A percentile compares a stretch with the other conserved stretches of the same genome.
phyloP scores from a whole-genome alignment of 2,113 vertebrate genomes.

The Sakesphorus luctuosus region DNA sequence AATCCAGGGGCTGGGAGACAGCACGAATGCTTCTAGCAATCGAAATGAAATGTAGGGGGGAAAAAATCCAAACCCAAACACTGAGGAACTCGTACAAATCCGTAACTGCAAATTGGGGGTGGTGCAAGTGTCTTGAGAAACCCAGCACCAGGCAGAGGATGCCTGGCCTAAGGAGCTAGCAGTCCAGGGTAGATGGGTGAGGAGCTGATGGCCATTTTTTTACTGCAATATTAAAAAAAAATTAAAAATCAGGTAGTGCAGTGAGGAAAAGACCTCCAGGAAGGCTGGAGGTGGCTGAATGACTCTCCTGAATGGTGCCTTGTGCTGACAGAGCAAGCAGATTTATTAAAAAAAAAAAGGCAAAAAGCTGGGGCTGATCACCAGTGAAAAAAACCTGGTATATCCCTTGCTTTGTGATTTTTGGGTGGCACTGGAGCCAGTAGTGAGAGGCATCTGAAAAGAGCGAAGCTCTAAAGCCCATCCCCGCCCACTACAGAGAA shows the following conservation, averaged over 20 bases:
- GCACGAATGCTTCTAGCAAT: not conserved
- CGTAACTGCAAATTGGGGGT: accelerated
- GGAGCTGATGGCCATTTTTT: not conserved
- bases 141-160: not conserved
- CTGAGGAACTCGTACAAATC: not conserved
- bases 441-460: not conserved
- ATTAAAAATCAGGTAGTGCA: not conserved
- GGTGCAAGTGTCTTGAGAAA: not conserved
- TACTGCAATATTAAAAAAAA: not conserved
- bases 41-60: not conserved
- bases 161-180: not conserved
- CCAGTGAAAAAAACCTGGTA: not conserved
- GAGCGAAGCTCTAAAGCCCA: not conserved
- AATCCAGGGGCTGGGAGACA: slow-evolving; percentile 1
- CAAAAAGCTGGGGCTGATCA: not conserved
- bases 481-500: accelerated
- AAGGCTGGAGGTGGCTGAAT: not conserved
- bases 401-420: not conserved
- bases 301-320: not conserved
- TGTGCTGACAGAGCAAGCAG: not conserved
- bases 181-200: not conserved
- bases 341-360: not conserved
- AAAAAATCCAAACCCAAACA: not conserved
- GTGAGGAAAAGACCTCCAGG: not conserved
- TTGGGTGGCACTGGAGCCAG: not conserved